Evolutionary conservation across 2,797 vertebrate species (phyloP).

Genomic region (Acrocephalus scirpaceus): DNA sequence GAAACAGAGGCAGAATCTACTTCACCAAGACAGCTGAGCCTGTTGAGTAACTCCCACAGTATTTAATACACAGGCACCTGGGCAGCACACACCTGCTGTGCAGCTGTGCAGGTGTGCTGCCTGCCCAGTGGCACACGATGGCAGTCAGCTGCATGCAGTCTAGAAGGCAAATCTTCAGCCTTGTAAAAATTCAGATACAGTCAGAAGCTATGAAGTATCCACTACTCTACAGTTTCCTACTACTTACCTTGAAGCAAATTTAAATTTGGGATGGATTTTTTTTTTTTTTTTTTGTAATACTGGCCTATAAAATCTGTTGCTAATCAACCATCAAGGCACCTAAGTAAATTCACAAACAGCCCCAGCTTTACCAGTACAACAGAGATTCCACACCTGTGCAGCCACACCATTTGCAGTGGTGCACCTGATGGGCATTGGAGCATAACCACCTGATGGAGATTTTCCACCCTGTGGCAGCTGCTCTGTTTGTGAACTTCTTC

Average conservation of each 20-base stretch:
- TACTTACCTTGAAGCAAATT: neutral
- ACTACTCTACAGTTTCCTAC: neutral
- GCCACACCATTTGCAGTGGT: neutral
- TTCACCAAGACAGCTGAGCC: neutral
- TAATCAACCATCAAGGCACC: constrained; percentile 46
- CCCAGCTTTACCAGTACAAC: neutral
- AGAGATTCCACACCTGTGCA: neutral
- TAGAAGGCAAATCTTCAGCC: neutral
- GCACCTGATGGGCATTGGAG: neutral
- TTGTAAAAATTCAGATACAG: neutral
- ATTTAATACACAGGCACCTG: fast-evolving
- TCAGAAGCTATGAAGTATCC: neutral
- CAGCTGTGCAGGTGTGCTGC: neutral
- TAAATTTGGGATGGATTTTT: neutral
- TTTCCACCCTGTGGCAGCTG: neutral
- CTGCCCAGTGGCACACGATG: neutral
- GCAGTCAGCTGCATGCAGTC: neutral
- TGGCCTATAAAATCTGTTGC: constrained; percentile 28
- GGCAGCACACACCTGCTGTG: neutral
- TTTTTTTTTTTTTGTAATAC: neutral
- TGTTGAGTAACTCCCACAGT: neutral
- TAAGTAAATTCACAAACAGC: constrained; percentile 5
- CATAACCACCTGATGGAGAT: neutral
- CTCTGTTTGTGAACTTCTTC: neutral
- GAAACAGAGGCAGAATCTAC: neutral